These are phyloP conservation scores for Brachyopa scutellaris DNA, from an alignment of 2,888 invertebrate genomes.

Conservation along the genomic window DNA sequence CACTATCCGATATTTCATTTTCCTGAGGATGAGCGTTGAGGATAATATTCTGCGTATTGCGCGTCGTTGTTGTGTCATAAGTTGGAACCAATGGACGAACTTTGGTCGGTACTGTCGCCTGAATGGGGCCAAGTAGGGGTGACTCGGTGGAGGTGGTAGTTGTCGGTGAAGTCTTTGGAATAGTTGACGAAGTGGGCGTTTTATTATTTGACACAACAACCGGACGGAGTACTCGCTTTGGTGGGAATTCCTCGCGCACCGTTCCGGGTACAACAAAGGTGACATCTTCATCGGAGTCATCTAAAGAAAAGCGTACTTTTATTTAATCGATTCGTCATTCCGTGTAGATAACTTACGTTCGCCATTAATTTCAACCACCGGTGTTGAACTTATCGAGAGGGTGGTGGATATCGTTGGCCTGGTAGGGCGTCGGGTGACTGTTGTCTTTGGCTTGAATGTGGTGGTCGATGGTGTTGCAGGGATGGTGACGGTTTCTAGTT, in stretches of 20 bases:
- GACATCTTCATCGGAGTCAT: conserved; percentile 80
- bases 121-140: conserved; percentile 38
- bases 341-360: conserved; percentile 76
- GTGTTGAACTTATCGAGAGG: conserved; percentile 76
- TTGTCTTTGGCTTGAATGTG: conserved; percentile 80
- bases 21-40: conserved; percentile 89
- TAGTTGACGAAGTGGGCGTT: conserved; percentile 80
- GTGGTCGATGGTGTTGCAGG: conserved; percentile 76
- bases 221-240: conserved; percentile 79
- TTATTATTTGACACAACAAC: conserved; percentile 78
- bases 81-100: conserved; percentile 72
- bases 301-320: conserved; percentile 63
- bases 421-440: conserved; percentile 78
- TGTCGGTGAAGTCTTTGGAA: conserved; percentile 80
- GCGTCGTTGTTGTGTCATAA: conserved; percentile 76
- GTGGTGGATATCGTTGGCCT: conserved; percentile 76
- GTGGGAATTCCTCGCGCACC: conserved; percentile 82
- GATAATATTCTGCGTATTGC: conserved; percentile 83
- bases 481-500: conserved; percentile 83
- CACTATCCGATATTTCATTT: conserved; percentile 86
- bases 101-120: conserved; percentile 76
- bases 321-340: not conserved
- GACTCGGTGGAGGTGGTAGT: conserved; percentile 63
- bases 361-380: conserved; percentile 78
- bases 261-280: conserved; percentile 81